Evolutionary conservation across 2,797 vertebrate genomes (phyloP).

Genomic region (Urocyon cinereoargenteus): DNA sequence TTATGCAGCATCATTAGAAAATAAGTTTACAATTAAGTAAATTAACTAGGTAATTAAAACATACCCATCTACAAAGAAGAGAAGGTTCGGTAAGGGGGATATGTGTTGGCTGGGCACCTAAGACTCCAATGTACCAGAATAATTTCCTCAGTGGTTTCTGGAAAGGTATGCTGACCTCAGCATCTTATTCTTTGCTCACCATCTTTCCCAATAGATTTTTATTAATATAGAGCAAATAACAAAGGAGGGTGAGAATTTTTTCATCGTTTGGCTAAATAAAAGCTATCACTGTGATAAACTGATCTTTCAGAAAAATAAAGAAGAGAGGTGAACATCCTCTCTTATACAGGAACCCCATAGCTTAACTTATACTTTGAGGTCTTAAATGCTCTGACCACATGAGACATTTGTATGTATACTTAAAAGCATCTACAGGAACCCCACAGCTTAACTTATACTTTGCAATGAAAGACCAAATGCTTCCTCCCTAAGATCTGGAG

Average conservation of each 20-base stretch:
- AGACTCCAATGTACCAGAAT: background rate
- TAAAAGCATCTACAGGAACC: background rate
- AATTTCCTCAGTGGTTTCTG: background rate
- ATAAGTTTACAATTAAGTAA: background rate
- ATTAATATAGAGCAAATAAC: background rate
- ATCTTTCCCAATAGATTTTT: background rate
- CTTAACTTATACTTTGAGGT: background rate
- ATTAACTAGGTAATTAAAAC: background rate
- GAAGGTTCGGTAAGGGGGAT: too few species aligned
- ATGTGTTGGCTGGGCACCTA: background rate
- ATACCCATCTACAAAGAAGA: background rate
- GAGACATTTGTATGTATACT: too few species aligned
- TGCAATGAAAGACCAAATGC: background rate
- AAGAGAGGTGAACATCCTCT: background rate
- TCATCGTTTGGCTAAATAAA: background rate
- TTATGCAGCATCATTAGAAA: background rate
- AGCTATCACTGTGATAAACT: background rate
- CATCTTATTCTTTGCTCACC: background rate
- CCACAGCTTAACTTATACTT: background rate
- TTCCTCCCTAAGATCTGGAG: background rate
- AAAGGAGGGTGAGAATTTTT: background rate
- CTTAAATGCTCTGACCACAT: too few species aligned
- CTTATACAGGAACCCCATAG: background rate
- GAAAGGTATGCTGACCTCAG: background rate
- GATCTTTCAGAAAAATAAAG: background rate